These are phyloP conservation scores for Drosophila neocordata DNA, from an alignment of 1,140 invertebrate genomes.

Conservation along the genomic window DNA sequence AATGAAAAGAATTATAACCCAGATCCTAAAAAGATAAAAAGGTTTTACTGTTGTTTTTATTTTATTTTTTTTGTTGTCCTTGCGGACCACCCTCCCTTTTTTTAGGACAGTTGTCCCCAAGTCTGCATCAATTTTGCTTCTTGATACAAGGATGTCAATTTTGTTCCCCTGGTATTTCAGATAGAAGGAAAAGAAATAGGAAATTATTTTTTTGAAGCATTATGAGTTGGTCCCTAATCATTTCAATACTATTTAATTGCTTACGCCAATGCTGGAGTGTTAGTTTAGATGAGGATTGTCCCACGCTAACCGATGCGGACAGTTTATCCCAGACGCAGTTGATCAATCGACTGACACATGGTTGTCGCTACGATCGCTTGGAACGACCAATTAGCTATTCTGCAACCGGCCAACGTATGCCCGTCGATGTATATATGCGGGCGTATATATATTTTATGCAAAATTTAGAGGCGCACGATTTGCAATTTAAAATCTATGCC, in stretches of 20 bases:
- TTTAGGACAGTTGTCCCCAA: too few species aligned
- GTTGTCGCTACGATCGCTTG: constrained; percentile 90
- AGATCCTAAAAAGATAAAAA: too few species aligned
- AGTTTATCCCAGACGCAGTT: constrained; percentile 89
- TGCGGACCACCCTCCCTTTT: too few species aligned
- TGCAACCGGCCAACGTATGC: constrained; percentile 75
- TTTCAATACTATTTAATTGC: constrained; percentile 53
- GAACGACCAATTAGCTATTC: constrained; percentile 85
- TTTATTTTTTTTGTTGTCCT: too few species aligned
- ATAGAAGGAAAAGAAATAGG: neutral
- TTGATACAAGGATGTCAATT: too few species aligned
- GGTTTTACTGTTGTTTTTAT: too few species aligned
- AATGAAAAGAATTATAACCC: too few species aligned
- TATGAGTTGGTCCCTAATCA: constrained; percentile 47
- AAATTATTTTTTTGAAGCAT: constrained; percentile 9
- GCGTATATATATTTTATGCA: constrained; percentile 90
- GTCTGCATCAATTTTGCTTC: too few species aligned
- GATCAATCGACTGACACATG: constrained; percentile 87
- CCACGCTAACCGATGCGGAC: constrained; percentile 84
- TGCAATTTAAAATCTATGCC: constrained; percentile 92
- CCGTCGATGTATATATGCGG: constrained; percentile 86
- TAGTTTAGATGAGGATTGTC: constrained; percentile 83
- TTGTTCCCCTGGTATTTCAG: neutral
- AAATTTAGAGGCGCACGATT: constrained; percentile 89
- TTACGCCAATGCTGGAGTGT: neutral